Evolutionary conservation across 1,140 invertebrate species (phyloP).

Genomic region (Dryas iulia): DNA sequence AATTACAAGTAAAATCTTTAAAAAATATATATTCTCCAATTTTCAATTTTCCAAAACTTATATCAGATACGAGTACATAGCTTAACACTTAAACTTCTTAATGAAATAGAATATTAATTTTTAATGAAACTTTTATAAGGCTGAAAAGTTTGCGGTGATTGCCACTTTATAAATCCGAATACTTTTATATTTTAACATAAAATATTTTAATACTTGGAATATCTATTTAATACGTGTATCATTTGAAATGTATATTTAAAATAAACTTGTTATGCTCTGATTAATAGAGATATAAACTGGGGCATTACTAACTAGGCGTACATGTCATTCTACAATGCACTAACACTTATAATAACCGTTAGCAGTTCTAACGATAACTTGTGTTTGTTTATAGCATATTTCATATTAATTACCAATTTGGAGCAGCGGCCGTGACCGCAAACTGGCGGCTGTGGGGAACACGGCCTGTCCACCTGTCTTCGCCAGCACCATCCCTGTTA

Average conservation of each 20-base stretch:
- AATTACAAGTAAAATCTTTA: background rate
- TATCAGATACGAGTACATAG: background rate
- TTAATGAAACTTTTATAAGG: background rate
- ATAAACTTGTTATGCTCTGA: background rate
- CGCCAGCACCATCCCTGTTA: constrained; percentile 25
- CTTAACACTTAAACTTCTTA: background rate
- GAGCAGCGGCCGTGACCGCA: constrained; percentile 22
- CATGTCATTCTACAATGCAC: background rate
- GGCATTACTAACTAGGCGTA: background rate
- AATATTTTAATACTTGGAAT: background rate
- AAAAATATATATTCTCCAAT: background rate
- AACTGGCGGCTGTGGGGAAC: constrained; percentile 17
- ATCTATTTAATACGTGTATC: background rate
- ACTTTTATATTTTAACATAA: too few species aligned
- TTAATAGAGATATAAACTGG: background rate
- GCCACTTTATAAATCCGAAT: background rate
- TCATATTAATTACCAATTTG: constrained; percentile 35
- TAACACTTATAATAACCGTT: background rate
- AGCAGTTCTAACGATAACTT: background rate
- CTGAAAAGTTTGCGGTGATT: background rate
- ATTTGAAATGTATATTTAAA: background rate
- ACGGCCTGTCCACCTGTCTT: constrained; percentile 31
- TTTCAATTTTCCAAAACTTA: background rate
- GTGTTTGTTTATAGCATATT: constrained; percentile 26
- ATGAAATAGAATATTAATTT: background rate